Evolutionary conservation across 2,113 vertebrate genomes (phyloP).

Genomic region (Grammomys surdaster): DNA sequence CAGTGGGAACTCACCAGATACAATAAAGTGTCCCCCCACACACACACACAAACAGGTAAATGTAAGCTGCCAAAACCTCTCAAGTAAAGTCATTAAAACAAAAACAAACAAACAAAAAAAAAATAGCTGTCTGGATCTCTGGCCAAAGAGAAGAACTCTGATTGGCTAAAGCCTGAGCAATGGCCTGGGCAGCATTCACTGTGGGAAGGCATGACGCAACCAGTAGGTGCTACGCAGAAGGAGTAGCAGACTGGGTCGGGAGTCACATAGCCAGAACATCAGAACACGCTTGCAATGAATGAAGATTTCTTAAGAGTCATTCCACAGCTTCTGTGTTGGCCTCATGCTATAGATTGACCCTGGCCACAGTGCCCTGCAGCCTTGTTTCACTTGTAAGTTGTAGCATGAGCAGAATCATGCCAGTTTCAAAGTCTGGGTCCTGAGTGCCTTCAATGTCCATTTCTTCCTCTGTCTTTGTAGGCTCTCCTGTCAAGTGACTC

Average conservation of each 20-base stretch:
- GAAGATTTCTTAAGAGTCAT: background rate
- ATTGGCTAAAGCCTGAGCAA: background rate
- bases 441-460: background rate
- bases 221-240: background rate
- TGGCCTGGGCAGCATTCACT: background rate
- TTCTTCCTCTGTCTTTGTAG: rapidly evolving
- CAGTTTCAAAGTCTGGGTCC: background rate
- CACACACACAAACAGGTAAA: background rate
- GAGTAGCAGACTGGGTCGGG: background rate
- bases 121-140: background rate
- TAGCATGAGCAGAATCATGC: rapidly evolving
- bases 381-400: background rate
- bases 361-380: background rate
- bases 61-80: background rate
- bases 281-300: background rate
- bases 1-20: background rate
- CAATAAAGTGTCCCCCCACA: background rate
- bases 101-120: no score
- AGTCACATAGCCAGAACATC: background rate
- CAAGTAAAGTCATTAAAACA: background rate
- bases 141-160: background rate
- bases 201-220: rapidly evolving
- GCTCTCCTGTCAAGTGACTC: background rate
- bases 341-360: background rate
- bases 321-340: background rate